phyloP scores from a whole-genome alignment of 2,888 invertebrate genomes.

The Diadromus collaris region DNA sequence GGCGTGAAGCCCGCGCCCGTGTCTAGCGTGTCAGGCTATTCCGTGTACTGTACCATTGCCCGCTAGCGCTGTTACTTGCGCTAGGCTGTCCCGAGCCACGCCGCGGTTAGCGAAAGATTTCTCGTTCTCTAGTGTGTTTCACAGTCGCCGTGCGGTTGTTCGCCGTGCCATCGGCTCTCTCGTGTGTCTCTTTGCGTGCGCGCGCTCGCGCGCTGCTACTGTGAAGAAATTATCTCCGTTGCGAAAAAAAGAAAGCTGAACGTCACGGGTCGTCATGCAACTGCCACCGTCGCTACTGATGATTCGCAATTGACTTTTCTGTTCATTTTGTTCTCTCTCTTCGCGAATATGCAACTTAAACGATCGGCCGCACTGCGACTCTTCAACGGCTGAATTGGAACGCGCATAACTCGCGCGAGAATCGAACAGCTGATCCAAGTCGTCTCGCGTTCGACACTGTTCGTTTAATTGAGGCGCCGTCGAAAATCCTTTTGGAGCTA shows the following conservation, averaged over 20 bases:
- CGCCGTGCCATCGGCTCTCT: slow-evolving; percentile 11
- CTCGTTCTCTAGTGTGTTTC: slow-evolving; percentile 38
- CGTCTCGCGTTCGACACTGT: slow-evolving; percentile 28
- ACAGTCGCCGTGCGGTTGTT: slow-evolving; percentile 4
- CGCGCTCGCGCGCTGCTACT: neutral
- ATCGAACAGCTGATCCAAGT: slow-evolving; percentile 62
- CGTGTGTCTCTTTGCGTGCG: neutral
- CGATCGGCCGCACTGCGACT: neutral
- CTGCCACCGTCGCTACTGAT: slow-evolving; percentile 1
- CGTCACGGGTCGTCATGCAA: slow-evolving; percentile 25
- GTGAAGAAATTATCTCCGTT: slow-evolving; percentile 48
- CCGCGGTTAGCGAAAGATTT: slow-evolving; percentile 43
- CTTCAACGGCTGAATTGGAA: neutral
- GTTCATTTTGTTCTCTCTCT: too few species aligned
- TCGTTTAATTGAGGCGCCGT: slow-evolving; percentile 1
- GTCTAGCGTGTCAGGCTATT: slow-evolving; percentile 15
- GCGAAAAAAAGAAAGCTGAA: slow-evolving; percentile 62
- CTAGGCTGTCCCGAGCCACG: slow-evolving; percentile 6
- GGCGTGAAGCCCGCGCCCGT: neutral
- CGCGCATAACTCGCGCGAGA: slow-evolving; percentile 39
- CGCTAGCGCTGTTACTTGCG: neutral
- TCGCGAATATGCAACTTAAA: neutral
- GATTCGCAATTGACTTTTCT: neutral
- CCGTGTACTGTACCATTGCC: slow-evolving; percentile 16
- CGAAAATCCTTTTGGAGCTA: neutral